A percentile compares a stretch with the other conserved stretches of the same genome.
Evolutionary conservation across 2,888 invertebrate genomes (phyloP).

Genomic region (Belgica antarctica): DNA sequence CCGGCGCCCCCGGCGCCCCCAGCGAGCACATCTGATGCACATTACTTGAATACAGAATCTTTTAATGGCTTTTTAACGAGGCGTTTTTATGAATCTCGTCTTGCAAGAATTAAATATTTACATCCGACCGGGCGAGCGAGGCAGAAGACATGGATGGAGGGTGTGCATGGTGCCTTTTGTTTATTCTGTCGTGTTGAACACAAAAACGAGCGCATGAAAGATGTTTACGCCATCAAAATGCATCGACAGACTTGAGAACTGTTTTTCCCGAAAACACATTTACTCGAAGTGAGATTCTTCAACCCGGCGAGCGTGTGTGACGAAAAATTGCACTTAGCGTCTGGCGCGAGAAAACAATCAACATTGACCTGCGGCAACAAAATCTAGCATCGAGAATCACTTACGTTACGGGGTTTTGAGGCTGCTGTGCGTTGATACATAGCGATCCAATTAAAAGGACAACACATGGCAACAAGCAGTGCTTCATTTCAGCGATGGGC

Average conservation of each 20-base stretch:
- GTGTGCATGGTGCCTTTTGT: not conserved
- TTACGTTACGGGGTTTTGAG: constrained; percentile 36
- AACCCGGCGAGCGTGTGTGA: not conserved
- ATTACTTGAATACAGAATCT: constrained; percentile 12
- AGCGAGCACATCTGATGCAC: constrained; percentile 37
- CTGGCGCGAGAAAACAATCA: not conserved
- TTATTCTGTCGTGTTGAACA: not conserved
- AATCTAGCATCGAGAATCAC: not conserved
- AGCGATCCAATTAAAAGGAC: not conserved
- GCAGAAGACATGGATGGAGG: not conserved
- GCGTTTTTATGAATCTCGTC: not conserved
- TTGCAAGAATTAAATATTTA: constrained; percentile 31
- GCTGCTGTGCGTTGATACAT: not conserved
- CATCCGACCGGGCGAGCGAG: not conserved
- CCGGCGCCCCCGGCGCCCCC: too few relatives aligned
- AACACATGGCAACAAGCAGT: not conserved
- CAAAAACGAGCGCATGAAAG: not conserved
- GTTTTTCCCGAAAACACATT: not conserved
- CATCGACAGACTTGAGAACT: not conserved
- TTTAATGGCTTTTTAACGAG: constrained; percentile 40
- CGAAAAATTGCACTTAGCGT: not conserved
- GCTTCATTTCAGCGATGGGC: not conserved
- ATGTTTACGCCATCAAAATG: not conserved
- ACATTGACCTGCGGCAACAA: not conserved
- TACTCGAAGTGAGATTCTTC: not conserved